Evolutionary conservation across 1,140 invertebrate species (phyloP), one percentile per base, ranked within the genome.

Genomic region (Lamellibrachia luymesi): DNA sequence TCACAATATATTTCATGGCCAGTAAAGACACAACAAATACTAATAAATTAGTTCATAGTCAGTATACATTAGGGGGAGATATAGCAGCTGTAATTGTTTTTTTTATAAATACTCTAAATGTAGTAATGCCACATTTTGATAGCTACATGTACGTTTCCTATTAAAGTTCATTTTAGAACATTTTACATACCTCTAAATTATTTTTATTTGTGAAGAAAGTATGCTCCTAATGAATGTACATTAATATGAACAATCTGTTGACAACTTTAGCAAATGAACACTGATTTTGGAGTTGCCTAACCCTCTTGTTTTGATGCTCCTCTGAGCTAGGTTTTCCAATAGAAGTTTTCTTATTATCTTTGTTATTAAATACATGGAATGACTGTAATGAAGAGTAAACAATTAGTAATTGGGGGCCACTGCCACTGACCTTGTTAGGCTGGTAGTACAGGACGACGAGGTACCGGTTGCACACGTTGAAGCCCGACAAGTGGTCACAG

Each of bases 391-490:
- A 80, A 22, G 25, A 22, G 64, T 80, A 80, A 80, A 80, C 17
- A 22, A 80, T 17, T 80, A 22, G 8, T 10, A 17, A 22, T 17
- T 6, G 52, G 64, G 25, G 64, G 64, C 64, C 13, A 80, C 1
- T 80, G 64, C 2, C 64, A 80, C 64, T 10, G 94, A 97, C 96
- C 95, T 97, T 97, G 93, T 95, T 97, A 92, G 97, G 97, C 95
- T 98, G 97, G 96, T 99, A 99, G 96, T 99, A 99, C 0, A 99
- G 97, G 0, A 99, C 99, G 27, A 99, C 99, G 64, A 99, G 97
- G 96, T 99, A 99, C 95, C 99, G 97, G 96, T 99, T 99, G 96
- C 99, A 99, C 27, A 99, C 99, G 96, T 99, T 99, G 96, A 99
- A 99, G 51, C 99, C 99, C 93, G 98, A 99, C 90, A 99, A 97